A percentile compares a stretch with the other conserved stretches of the same genome.
phyloP scores from a whole-genome alignment of 2,797 vertebrate genomes.

The Natrix natrix region DNA sequence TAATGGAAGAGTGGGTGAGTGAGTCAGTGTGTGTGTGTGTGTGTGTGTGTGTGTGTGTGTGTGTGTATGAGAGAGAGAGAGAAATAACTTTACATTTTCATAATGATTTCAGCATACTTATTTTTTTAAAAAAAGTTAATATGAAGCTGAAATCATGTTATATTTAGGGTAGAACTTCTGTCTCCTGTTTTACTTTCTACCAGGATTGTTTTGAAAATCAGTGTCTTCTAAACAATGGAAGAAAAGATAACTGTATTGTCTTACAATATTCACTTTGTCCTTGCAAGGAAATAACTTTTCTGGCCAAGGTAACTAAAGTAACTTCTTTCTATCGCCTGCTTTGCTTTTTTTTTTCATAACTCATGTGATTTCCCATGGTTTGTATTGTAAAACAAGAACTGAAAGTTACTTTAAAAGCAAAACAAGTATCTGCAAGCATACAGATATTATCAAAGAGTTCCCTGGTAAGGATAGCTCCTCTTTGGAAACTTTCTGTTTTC shows the following conservation, averaged over 20 bases:
- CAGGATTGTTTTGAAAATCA: not conserved
- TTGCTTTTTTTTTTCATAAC: not conserved
- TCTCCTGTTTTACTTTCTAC: not conserved
- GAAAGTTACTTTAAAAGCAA: not conserved
- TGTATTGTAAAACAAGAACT: not conserved
- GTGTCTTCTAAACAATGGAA: not conserved
- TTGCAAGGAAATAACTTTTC: not conserved
- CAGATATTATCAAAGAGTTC: not conserved
- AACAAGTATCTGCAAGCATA: not conserved
- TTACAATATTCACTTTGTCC: not conserved
- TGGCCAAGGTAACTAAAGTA: not conserved
- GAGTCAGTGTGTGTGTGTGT: not conserved
- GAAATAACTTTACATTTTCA: not conserved
- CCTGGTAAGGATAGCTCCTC: not conserved
- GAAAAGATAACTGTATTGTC: not conserved
- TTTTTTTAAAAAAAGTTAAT: not conserved
- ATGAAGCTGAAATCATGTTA: not conserved
- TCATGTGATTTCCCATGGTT: slow-evolving; percentile 4
- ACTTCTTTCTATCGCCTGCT: not conserved
- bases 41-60: no score
- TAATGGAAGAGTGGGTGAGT: not conserved
- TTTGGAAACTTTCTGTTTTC: not conserved
- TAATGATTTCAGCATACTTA: not conserved
- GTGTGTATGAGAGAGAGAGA: not conserved
- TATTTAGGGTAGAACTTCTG: not conserved